Base-by-base conservation (phyloP, 2,797 vertebrate genomes). In the Octomys mimax region DNA sequence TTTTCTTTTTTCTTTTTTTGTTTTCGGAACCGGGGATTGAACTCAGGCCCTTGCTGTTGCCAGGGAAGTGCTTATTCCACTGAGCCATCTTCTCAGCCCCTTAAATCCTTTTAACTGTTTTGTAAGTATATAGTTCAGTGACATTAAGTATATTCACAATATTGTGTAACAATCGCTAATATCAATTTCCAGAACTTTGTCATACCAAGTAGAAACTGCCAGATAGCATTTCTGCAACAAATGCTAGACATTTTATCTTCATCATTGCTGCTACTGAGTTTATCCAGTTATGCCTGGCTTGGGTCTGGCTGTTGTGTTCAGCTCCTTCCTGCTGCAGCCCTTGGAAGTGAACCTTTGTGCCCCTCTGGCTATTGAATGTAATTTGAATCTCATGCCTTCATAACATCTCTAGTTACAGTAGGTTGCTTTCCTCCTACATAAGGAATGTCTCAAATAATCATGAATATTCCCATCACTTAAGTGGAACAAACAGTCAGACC, bases 161-260 rank as follows among this genome's bases (percentile, higher is more conserved):
- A 33, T 26, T 80, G 16, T 42, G 0, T 28, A 78, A 57, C 33
- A 7, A 24, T 62, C 57, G 79, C 49, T 71, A 26, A 33, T 91
- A 24, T 77, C 19, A 12, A 70, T 52, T 95, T 62, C 59, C 61
- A 80, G 78, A 96, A 92, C 14, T 82, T 86, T 95, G 54, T 78
- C 79, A 89, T 81, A 49, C 52, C 61, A 84, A 83, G 66, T 18
- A 78, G 84, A 93, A 89, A 83, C 49, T 62, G 12, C n/a, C 33
- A 24, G 6, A 24, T 13, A 88, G 5, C 21, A 83, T 33, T 80
- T 6, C 54, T 82, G 81, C 57, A 68, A 33, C 9, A 57, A 66
- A 77, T 49, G 66, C 28, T 80, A 57, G 46, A 18, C 59, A 42
- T 83, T 86, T 89, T n/a, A 82, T 79, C 62, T 13, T 85, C 92